Percentiles rank a stretch among this genome's conserved stretches.
Evolutionary conservation across 1,140 invertebrate species (phyloP).

Genomic region (Habropoda laboriosa): DNA sequence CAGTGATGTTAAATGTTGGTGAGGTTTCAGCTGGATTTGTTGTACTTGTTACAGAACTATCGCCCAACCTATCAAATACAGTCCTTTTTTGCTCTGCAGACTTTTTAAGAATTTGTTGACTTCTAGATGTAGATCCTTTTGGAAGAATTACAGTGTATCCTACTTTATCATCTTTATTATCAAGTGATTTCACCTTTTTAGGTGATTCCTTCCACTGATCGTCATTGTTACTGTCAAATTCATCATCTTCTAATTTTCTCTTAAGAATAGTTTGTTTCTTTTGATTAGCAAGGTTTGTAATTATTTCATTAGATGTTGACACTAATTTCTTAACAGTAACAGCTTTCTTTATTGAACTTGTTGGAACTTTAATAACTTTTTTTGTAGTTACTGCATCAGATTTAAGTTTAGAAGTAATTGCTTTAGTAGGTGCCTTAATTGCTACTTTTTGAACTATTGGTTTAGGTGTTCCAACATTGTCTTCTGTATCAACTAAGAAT

Average conservation of each 20-base stretch:
- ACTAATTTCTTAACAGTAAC: conserved; percentile 66
- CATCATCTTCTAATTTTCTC: conserved; percentile 59
- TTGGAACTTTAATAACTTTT: conserved; percentile 61
- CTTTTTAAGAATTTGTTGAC: conserved; percentile 77
- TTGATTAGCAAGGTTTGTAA: conserved; percentile 54
- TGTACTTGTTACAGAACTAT: conserved; percentile 80
- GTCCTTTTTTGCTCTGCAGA: conserved; percentile 76
- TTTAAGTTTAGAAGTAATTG: conserved; percentile 40
- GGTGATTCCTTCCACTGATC: conserved; percentile 60
- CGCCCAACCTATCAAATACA: conserved; percentile 80
- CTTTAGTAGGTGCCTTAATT: conserved; percentile 56
- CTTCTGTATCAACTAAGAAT: conserved; percentile 77
- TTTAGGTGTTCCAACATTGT: conserved; percentile 54
- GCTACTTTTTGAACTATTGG: conserved; percentile 60
- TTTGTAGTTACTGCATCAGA: conserved; percentile 44
- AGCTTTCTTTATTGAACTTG: conserved; percentile 48
- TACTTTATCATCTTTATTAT: conserved; percentile 75
- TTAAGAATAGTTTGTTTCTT: conserved; percentile 59
- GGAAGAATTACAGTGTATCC: conserved; percentile 81
- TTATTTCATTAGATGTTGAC: conserved; percentile 48
- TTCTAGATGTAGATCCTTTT: conserved; percentile 75
- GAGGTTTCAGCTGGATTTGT: conserved; percentile 73
- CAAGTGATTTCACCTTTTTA: conserved; percentile 70
- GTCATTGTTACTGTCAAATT: conserved; percentile 58
- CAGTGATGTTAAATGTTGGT: conserved; percentile 78